Conservation (phyloP, 2,888 invertebrate species). For the Tiliacea citrago region DNA sequence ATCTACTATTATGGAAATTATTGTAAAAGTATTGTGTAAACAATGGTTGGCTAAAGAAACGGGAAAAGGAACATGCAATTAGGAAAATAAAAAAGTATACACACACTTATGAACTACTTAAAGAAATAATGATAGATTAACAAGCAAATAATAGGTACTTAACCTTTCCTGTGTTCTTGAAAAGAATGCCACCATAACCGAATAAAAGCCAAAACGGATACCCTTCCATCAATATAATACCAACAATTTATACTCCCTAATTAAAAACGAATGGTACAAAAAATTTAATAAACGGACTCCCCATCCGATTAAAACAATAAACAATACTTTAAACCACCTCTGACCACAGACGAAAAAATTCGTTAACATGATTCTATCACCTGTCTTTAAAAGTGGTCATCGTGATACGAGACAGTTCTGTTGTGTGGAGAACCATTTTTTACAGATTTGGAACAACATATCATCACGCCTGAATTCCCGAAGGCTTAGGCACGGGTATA, state of each 20-base stretch:
- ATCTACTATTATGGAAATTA: no score
- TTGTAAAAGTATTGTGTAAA: no score
- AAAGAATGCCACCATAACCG: slow-evolving; percentile 10
- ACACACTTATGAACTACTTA: no score
- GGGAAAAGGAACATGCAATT: no score
- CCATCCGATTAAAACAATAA: slow-evolving; percentile 65
- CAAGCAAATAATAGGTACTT: slow-evolving; percentile 3
- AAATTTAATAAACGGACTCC: slow-evolving; percentile 58
- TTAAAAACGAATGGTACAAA: slow-evolving; percentile 65
- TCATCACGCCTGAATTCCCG: not conserved
- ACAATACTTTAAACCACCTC: slow-evolving; percentile 63
- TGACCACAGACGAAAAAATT: slow-evolving; percentile 62
- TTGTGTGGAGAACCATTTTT: slow-evolving; percentile 6
- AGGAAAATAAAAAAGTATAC: not conserved
- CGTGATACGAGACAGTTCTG: slow-evolving; percentile 22
- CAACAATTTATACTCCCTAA: slow-evolving; percentile 58
- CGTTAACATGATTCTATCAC: slow-evolving; percentile 64
- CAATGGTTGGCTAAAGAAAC: no score
- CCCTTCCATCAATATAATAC: slow-evolving; percentile 37
- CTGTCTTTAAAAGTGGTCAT: slow-evolving; percentile 61
- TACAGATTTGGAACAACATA: not conserved
- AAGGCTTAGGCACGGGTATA: no score
- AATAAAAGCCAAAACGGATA: slow-evolving; percentile 35
- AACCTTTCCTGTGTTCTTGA: not conserved
- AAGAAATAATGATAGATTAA: not conserved